Evolutionary conservation across 2,888 invertebrate genomes (phyloP), one percentile per base, ranked within the genome.

Genomic region (Axea sp.): DNA sequence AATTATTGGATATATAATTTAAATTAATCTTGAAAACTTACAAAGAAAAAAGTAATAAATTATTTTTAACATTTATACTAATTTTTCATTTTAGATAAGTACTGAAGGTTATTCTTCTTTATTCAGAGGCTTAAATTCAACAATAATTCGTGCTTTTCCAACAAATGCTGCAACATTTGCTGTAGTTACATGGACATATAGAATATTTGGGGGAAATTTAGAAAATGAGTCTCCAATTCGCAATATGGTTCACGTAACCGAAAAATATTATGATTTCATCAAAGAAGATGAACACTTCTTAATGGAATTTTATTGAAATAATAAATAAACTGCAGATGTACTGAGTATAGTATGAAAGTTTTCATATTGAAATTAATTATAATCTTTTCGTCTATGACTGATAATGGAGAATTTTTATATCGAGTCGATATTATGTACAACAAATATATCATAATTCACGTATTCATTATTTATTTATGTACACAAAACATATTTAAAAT

Each of bases 121-220:
- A 84, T 90, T 92, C 41, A 89, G 93, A 11, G 97, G 97, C 0
- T 84, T 97, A 0, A 90, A 91, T 11, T 93, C 96, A 0, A 94
- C 96, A 0, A 88, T 96, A 30, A 83, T 96, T 39, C 91, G 98
- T 33, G 97, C 98, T 0, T 97, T 98, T 87, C 95, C 97, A 0
- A 94, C 95, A 73, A 98, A 98, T 86, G 98, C 97, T 0, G 96
- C 95, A 2, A 96, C 96, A 68, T 97, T 98, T 86, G 91, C 95
- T 22, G 95, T 95, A 0, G 96, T 97, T 53, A 92, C 93, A 14
- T 94, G 93, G 93, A 92, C 93, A 1, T 91, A 95, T 86, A 89
- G 92, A 47, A 82, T 91, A 9, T 83, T 88, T 15, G 82, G 86
- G 0, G 72, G 75, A 0, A 47, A 82, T 0, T 7, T 49, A 4